A percentile compares a stretch with the other conserved stretches of the same genome.
phyloP scores from a whole-genome alignment of 1,140 invertebrate genomes.

The Neotoxoptera formosana region DNA sequence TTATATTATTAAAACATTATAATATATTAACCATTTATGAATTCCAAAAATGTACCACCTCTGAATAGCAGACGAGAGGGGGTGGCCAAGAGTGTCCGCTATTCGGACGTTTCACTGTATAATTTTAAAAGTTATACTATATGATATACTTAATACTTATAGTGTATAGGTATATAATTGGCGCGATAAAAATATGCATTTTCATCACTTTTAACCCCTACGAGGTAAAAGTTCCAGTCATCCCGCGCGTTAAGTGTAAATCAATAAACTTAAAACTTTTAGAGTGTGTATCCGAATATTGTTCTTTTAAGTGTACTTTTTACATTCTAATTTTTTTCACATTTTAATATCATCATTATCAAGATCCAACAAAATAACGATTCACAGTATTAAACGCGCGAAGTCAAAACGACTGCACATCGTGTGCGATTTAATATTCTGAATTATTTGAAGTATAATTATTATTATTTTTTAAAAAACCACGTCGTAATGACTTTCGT shows the following conservation, averaged over 20 bases:
- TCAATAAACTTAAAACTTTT: constrained; percentile 18
- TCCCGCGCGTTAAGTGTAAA: neutral
- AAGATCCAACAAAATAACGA: neutral
- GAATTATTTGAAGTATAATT: neutral
- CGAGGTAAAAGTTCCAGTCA: neutral
- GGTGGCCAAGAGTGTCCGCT: too few species aligned
- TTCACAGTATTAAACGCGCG: neutral
- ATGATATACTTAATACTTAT: neutral
- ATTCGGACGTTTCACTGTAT: too few species aligned
- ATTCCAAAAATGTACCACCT: too few species aligned
- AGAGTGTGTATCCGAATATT: constrained; percentile 5
- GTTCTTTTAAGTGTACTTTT: constrained; percentile 25
- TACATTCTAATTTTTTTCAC: neutral
- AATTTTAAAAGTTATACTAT: too few species aligned
- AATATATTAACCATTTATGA: too few species aligned
- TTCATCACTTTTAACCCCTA: constrained; percentile 15
- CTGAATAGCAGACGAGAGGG: too few species aligned
- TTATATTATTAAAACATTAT: too few species aligned
- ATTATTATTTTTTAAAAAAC: neutral
- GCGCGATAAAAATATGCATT: constrained; percentile 16
- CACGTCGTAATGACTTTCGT: neutral
- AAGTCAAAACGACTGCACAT: neutral
- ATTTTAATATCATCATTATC: neutral
- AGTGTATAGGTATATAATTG: neutral
- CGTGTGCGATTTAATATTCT: neutral